Evolutionary conservation across 1,140 invertebrate genomes (phyloP), one percentile per base, ranked within the genome.

Genomic region (Bombus pascuorum): DNA sequence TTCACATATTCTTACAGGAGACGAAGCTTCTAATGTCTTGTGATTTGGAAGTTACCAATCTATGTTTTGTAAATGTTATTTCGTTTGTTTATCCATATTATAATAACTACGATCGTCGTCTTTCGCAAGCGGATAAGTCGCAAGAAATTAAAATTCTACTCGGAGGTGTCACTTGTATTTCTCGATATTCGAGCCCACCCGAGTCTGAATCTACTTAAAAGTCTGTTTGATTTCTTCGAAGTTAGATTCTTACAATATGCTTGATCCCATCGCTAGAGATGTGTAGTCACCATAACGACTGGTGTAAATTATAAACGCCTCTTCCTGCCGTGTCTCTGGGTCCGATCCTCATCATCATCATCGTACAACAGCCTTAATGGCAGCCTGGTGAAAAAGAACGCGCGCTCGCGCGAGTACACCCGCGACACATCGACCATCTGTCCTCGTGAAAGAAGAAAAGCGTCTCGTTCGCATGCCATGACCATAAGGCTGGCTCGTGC

Each of bases 401-500:
- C 32, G 42, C 73, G 80, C 72, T 34, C 47, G 73, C 81, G 81
- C 80, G 80, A 22, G 32, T 25, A 25, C 32, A 25, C 5, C 34
- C 74, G 15, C 71, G 71, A 32, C 32, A 78, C 47, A 83, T 86
- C 85, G 81, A 78, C 85, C 85, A 86, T 86, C 85, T 86, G 85
- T 83, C 85, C 81, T 65, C 74, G 85, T 78, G 79, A 86, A 86
- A 86, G 81, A 86, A 86, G 85, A 86, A 86, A 86, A 86, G 66
- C 85, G 81, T 86, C 68, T 84, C 78, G 81, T 34, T 78, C 85
- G 74, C 85, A 86, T 86, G 68, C 81, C 85, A 70, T 22, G 81
- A 73, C 85, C 84, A 85, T 85, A 85, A 85, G 75, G 84, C 73
- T 79, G 81, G 28, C 66, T 77, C 81, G 72, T 86, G 85, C 85